Base-by-base conservation (phyloP, 2,888 invertebrate species). In the Parascotia fuliginaria region DNA sequence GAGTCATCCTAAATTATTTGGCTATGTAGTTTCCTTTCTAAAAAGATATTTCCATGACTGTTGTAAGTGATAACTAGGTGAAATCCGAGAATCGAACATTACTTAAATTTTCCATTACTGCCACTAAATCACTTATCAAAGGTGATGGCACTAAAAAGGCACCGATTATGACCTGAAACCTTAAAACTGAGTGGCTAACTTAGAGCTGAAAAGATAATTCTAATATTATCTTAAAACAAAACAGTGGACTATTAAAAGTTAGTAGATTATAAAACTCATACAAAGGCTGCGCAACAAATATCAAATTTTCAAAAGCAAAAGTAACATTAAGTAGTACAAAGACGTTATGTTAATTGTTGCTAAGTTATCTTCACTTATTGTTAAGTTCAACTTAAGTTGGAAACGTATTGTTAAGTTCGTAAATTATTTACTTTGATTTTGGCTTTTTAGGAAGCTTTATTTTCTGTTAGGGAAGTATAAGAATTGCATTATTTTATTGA, bases 301-400 rank as follows among this genome's bases (percentile, higher is more conserved):
- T 41, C 51, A 38, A 47, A 53, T 55, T 40, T 45, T 50, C 49
- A 42, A 61, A 64, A 61, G 69, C 55, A 60, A 70, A 58, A 42
- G 60, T 46, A 15, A 41, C 39, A 54, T 55, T 60, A 64, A 69
- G 71, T 68, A 54, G 50, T 38, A 64, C 60, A 65, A 66, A 77
- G 72, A 60, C 64, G 75, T 79, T 79, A 80, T 70, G 70, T 65
- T 77, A 79, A 79, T 79, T 80, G 75, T 73, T 73, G 69, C 55
- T 50, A 69, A 31, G 13, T 31, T 31, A 7, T 31, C 13, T 61
- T 49, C 70, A 77, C 63, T 77, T 65, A 60, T 47, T 48, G 50
- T 57, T 56, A 63, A 65, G 52, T 70, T 61, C 42, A 45, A 47
- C 58, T 42, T 70, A 41, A 43, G 57, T 70, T 66, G 32, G 49